phyloP scores from a whole-genome alignment of 2,888 invertebrate genomes.

The Tridacna crocea region DNA sequence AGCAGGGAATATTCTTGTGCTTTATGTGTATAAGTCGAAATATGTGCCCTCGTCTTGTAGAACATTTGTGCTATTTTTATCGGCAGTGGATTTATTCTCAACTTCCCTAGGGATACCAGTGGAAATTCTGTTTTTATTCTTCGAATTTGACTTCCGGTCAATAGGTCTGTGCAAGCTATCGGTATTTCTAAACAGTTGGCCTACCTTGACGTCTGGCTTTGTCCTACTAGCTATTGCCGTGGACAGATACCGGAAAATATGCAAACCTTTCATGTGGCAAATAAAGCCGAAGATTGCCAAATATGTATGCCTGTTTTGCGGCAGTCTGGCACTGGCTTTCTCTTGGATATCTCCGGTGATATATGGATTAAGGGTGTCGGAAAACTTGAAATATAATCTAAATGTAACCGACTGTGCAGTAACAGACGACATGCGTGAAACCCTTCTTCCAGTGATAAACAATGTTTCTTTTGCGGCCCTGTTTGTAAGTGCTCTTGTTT shows the following conservation, averaged over 20 bases:
- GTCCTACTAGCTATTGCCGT: slow-evolving; percentile 61
- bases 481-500: slow-evolving; percentile 52
- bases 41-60: slow-evolving; percentile 63
- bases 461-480: slow-evolving; percentile 50
- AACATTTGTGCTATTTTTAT: slow-evolving; percentile 59
- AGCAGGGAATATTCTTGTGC: slow-evolving; percentile 61
- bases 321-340: slow-evolving; percentile 40
- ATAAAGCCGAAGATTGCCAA: slow-evolving; percentile 60
- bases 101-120: slow-evolving; percentile 58
- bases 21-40: slow-evolving; percentile 61
- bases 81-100: slow-evolving; percentile 58
- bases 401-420: slow-evolving; percentile 67
- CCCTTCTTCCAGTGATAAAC: slow-evolving; percentile 61
- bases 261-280: slow-evolving; percentile 67
- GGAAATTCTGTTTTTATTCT: slow-evolving; percentile 52
- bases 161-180: slow-evolving; percentile 56
- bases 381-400: slow-evolving; percentile 37
- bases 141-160: slow-evolving; percentile 57
- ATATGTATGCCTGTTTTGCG: slow-evolving; percentile 44
- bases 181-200: slow-evolving; percentile 56
- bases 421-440: slow-evolving; percentile 53
- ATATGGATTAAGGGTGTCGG: slow-evolving; percentile 58
- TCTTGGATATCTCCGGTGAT: slow-evolving; percentile 61
- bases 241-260: slow-evolving; percentile 72
- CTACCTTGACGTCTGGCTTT: slow-evolving; percentile 57